These are phyloP conservation scores for Drosophila mulleri DNA, from an alignment of 2,888 invertebrate species.

Conservation along the genomic window DNA sequence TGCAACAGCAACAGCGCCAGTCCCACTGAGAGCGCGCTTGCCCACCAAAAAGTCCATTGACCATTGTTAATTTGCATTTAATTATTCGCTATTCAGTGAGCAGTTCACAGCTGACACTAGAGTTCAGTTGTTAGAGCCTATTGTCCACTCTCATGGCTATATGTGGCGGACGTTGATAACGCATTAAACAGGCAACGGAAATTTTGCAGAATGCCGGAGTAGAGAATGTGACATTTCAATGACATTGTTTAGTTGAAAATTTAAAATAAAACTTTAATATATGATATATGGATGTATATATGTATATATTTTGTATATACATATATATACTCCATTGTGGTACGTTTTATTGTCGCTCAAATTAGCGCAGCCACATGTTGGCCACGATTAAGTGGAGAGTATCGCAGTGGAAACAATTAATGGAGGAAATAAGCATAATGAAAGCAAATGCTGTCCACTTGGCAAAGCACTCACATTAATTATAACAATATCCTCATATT, in stretches of 20 bases:
- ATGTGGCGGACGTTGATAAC: slow-evolving; percentile 12
- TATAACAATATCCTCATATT: slow-evolving; percentile 47
- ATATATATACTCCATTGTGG: background rate
- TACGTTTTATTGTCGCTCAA: background rate
- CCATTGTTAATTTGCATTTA: slow-evolving; percentile 62
- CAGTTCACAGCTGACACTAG: slow-evolving; percentile 86
- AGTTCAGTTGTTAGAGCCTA: slow-evolving; percentile 90
- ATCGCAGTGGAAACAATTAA: slow-evolving; percentile 16
- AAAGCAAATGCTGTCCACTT: slow-evolving; percentile 44
- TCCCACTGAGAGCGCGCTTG: too few species aligned
- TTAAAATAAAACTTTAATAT: background rate
- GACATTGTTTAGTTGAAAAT: background rate
- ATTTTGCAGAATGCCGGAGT: background rate
- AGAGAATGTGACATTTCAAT: background rate
- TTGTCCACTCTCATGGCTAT: slow-evolving; percentile 82
- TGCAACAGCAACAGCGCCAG: background rate
- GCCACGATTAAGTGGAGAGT: background rate
- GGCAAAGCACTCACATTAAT: slow-evolving; percentile 44
- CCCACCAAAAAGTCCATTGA: slow-evolving; percentile 11
- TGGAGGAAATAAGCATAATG: slow-evolving; percentile 36
- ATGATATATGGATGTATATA: background rate
- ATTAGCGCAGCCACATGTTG: slow-evolving; percentile 4
- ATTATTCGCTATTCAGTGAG: slow-evolving; percentile 86
- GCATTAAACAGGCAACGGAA: background rate
- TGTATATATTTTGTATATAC: too few species aligned